Conservation (phyloP, 2,113 vertebrate genomes). For the Salvelinus fontinalis region DNA sequence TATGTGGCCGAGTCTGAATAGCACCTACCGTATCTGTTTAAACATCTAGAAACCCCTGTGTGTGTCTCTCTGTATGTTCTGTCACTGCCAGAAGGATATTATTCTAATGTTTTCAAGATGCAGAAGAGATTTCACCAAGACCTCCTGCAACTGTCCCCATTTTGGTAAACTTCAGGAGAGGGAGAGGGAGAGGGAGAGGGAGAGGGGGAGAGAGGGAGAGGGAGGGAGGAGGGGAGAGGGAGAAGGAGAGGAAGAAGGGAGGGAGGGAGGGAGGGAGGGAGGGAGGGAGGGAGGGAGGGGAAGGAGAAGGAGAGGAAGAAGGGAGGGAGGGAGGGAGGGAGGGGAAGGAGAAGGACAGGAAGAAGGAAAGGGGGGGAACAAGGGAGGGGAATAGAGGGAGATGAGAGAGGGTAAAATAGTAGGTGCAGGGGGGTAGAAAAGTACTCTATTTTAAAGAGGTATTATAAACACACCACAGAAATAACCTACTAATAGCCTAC, state of each 20-base stretch:
- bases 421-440: conserved; percentile 1
- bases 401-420: neutral
- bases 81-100: conserved; percentile 36
- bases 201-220: no score
- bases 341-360: no score
- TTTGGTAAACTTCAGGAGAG: neutral
- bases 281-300: no score
- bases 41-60: neutral
- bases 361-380: neutral
- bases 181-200: no score
- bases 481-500: conserved; percentile 8
- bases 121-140: conserved; percentile 18
- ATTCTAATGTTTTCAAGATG: conserved; percentile 68
- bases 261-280: conserved; percentile 13
- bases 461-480: neutral
- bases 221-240: neutral
- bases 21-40: neutral
- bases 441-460: neutral
- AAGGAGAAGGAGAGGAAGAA: no score
- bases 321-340: neutral
- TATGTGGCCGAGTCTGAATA: conserved; percentile 14
- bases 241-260: neutral
- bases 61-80: conserved; percentile 8
- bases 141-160: conserved; percentile 33
- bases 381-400: conserved; percentile 13